Evolutionary conservation across 2,113 vertebrate species (phyloP).

Genomic region (Scartelaos histophorus): DNA sequence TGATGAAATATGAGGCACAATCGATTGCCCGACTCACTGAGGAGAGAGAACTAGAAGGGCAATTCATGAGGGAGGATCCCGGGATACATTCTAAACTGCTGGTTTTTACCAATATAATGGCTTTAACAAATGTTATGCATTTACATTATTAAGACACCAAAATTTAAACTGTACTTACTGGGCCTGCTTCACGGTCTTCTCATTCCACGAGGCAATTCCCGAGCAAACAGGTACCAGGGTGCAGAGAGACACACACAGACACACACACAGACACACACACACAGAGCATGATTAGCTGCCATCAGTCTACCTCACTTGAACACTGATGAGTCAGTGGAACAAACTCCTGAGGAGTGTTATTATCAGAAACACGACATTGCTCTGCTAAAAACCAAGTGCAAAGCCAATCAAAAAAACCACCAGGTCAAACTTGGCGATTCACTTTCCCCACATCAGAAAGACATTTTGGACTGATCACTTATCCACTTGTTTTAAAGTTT

Average conservation of each 20-base stretch:
- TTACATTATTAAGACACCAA: neutral
- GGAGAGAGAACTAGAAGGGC: conserved; percentile 33
- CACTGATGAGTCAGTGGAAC: conserved; percentile 49
- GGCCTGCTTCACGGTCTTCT: conserved; percentile 80
- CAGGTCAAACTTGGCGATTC: conserved; percentile 25
- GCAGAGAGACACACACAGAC: conserved; percentile 20
- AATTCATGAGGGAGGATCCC: conserved; percentile 15
- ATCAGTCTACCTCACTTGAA: conserved; percentile 38
- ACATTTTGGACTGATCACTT: neutral
- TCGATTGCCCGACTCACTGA: conserved; percentile 43
- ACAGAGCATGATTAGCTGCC: conserved; percentile 26
- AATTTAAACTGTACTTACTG: conserved; percentile 70
- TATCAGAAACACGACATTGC: conserved; percentile 24
- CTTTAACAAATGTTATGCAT: neutral
- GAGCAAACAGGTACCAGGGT: conserved; percentile 29
- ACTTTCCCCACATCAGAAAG: conserved; percentile 7
- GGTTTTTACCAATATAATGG: neutral
- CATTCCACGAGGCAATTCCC: conserved; percentile 51
- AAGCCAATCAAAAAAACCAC: conserved; percentile 40
- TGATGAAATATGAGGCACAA: conserved; percentile 54
- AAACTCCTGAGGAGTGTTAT: conserved; percentile 41
- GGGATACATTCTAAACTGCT: neutral
- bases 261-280: too few relatives aligned
- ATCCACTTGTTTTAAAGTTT: conserved; percentile 6
- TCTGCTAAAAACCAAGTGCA: conserved; percentile 35